These are phyloP conservation scores for Aphelenchoides avenae DNA, from an alignment of 1,140 invertebrate species.

Conservation along the genomic window DNA sequence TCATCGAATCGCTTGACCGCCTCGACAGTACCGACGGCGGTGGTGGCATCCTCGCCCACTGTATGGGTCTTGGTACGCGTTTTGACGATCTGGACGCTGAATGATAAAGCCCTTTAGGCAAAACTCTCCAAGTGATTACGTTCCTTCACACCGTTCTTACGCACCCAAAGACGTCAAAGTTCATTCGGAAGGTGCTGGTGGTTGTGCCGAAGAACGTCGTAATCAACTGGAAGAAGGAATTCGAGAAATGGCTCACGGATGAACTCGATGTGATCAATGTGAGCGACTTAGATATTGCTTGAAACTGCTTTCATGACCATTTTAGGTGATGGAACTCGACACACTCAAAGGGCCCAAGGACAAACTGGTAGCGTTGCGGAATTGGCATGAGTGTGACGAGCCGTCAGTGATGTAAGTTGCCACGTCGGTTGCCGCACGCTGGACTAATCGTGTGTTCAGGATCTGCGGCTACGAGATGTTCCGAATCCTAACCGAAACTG, in stretches of 20 bases:
- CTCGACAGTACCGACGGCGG: conserved; percentile 72
- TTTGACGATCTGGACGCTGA: too few species aligned
- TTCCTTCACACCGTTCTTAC: conserved; percentile 80
- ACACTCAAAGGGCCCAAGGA: conserved; percentile 66
- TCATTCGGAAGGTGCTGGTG: conserved; percentile 74
- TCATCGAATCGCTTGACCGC: conserved; percentile 79
- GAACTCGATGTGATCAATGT: conserved; percentile 28
- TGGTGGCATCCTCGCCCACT: conserved; percentile 84
- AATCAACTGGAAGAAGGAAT: conserved; percentile 90
- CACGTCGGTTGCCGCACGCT: too few species aligned
- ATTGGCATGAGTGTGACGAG: conserved; percentile 69
- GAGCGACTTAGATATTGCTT: background rate
- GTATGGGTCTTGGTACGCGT: conserved; percentile 70
- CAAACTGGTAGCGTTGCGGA: conserved; percentile 69
- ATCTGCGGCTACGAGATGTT: conserved; percentile 96
- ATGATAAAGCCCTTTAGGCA: too few species aligned
- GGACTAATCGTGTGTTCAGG: too few species aligned
- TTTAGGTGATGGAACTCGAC: conserved; percentile 37
- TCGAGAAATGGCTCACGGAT: conserved; percentile 66
- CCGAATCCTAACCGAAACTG: conserved; percentile 67
- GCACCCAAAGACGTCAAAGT: conserved; percentile 65
- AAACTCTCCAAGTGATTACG: conserved; percentile 73
- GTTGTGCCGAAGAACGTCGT: conserved; percentile 92
- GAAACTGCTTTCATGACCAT: conserved; percentile 6
- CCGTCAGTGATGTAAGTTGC: too few species aligned